Evolutionary conservation across 1,140 invertebrate genomes (phyloP), one percentile per base, ranked within the genome.

Genomic region (Macrotrachela quadricornifera): DNA sequence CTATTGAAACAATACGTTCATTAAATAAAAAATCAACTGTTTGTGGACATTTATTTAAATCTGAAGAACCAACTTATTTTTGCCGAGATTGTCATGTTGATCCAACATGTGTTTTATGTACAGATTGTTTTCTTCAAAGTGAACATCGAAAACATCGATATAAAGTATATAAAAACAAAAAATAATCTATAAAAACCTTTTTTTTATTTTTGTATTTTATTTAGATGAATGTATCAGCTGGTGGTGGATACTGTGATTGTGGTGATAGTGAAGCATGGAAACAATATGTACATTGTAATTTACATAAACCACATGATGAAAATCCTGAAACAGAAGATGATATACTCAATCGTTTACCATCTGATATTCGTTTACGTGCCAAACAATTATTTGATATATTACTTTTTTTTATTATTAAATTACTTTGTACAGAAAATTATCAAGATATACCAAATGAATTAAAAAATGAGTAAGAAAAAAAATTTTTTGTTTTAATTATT

Each of bases 191-290:
- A 30, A 30, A 30, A 30, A 30, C 21, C 8, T 30, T 4, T 30
- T n/a, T n/a, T n/a, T n/a, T n/a, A n/a, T n/a, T n/a, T n/a, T n/a
- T n/a, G n/a, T n/a, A n/a, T n/a, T n/a, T 30, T 30, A 30, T 30
- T 30, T 30, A 30, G 74, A 94, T 95, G 81, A 81, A 81, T 36
- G 86, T 82, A 13, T 90, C 85, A 0, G 76, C 75, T 52, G 88
- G 88, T 18, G 86, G 86, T 6, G 90, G 91, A 1, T 94, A 87
- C 67, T 96, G 90, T 68, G 91, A 96, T 70, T 96, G 91, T 71
- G 90, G 91, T 0, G 86, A 84, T 59, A 70, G 73, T 0, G 90
- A 95, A 72, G 90, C 91, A 0, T 95, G 91, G 90, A 87, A 84
- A 63, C 75, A 74, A 12, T 79, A 82, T 58, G 80, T 82, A 6